phyloP scores from a whole-genome alignment of 2,797 vertebrate species.

The Lophius americanus region DNA sequence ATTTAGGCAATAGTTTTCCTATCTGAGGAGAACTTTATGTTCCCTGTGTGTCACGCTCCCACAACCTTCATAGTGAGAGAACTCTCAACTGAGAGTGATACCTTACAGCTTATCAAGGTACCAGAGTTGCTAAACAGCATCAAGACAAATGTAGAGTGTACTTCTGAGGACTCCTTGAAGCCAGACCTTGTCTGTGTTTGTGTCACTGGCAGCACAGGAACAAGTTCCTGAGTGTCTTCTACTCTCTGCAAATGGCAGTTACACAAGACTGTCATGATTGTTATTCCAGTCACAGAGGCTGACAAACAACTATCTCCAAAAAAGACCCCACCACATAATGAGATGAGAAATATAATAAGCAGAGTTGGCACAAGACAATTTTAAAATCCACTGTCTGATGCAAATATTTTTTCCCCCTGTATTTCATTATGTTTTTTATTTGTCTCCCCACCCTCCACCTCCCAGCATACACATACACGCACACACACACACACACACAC shows the following conservation, averaged over 20 bases:
- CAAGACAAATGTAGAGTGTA: background rate
- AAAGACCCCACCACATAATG: slow-evolving; percentile 64
- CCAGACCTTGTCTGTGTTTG: slow-evolving; percentile 4
- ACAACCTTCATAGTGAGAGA: background rate
- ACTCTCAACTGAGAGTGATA: background rate
- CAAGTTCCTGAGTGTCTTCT: slow-evolving; percentile 31
- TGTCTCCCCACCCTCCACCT: slow-evolving; percentile 11
- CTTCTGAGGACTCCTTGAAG: background rate
- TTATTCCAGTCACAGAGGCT: slow-evolving; percentile 66
- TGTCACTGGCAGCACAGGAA: slow-evolving; percentile 9
- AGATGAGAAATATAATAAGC: slow-evolving; percentile 77
- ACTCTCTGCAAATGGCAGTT: slow-evolving; percentile 47
- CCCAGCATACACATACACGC: too few species aligned
- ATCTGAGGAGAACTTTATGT: slow-evolving; percentile 5
- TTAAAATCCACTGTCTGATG: slow-evolving; percentile 58
- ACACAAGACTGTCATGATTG: slow-evolving; percentile 42
- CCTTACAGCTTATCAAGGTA: background rate
- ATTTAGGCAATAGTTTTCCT: too few species aligned
- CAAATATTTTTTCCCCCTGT: slow-evolving; percentile 21
- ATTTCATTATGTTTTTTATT: slow-evolving; percentile 54
- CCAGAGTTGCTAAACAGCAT: background rate
- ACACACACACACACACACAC: background rate
- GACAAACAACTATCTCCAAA: slow-evolving; percentile 68
- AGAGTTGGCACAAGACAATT: slow-evolving; percentile 66
- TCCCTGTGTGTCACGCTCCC: background rate